A percentile compares a stretch with the other conserved stretches of the same genome.
These are phyloP conservation scores for Rhopalosiphum nymphaeae DNA, from an alignment of 2,888 invertebrate species.

Conservation along the genomic window DNA sequence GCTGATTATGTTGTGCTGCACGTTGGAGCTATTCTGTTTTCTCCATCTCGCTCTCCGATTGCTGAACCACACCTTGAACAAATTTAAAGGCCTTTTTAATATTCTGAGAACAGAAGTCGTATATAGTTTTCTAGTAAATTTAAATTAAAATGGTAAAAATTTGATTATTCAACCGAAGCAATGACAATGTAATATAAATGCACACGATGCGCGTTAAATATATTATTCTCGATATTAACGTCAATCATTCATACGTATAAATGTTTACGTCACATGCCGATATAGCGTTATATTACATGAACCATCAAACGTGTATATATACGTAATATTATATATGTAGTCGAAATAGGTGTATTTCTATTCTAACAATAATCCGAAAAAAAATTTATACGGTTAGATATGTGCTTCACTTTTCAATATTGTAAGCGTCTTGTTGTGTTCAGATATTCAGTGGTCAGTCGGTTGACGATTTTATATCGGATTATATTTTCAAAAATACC, in stretches of 20 bases:
- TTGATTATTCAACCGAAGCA: neutral
- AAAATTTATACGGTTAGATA: neutral
- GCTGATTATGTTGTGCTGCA: conserved; percentile 60
- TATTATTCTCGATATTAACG: neutral
- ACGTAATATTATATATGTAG: neutral
- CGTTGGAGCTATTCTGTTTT: conserved; percentile 63
- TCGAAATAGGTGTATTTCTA: neutral
- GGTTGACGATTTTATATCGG: neutral
- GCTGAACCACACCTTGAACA: conserved; percentile 65
- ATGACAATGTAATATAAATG: neutral
- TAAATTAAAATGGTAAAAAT: neutral
- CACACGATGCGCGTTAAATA: neutral
- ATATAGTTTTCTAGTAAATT: neutral
- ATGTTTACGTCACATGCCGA: neutral
- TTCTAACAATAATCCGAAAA: neutral
- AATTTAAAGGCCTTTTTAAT: conserved; percentile 27
- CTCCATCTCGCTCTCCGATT: conserved; percentile 65
- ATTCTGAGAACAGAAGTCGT: conserved; percentile 7
- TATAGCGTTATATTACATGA: neutral
- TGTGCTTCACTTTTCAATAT: neutral
- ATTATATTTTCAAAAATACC: neutral
- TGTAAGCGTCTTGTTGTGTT: neutral
- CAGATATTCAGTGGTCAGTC: neutral
- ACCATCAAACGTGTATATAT: neutral
- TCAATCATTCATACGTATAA: neutral